Conservation (phyloP, 2,797 vertebrate genomes). For the Paratrypauchen microcephalus region DNA sequence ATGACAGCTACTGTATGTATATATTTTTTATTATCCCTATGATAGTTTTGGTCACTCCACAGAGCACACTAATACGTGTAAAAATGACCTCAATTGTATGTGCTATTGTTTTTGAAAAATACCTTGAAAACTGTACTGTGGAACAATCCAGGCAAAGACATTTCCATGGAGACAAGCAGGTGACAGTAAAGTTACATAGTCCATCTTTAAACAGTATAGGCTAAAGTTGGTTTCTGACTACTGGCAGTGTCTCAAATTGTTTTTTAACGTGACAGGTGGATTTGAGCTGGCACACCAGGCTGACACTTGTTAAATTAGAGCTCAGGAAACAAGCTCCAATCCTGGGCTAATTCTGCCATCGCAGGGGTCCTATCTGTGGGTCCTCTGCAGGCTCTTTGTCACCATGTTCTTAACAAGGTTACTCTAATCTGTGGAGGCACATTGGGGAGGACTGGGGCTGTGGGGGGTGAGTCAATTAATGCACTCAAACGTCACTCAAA, state of each 20-base stretch:
- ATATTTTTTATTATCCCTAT: no score
- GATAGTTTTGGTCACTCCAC: no score
- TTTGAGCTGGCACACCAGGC: conserved; percentile 29
- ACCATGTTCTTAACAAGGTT: conserved; percentile 32
- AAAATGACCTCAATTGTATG: no score
- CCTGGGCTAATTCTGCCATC: conserved; percentile 29
- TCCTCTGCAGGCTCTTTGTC: conserved; percentile 50
- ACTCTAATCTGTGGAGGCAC: conserved; percentile 23
- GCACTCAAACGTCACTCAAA: background rate
- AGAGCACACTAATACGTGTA: no score
- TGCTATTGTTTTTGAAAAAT: no score
- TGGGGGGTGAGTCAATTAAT: background rate
- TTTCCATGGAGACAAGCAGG: no score
- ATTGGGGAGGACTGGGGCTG: background rate
- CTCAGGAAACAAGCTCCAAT: conserved; percentile 36
- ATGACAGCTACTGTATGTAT: no score
- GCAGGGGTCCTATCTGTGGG: conserved; percentile 27
- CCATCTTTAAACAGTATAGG: no score
- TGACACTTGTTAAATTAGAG: conserved; percentile 3
- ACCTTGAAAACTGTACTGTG: no score
- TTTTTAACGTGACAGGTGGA: conserved; percentile 19
- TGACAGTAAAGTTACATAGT: no score
- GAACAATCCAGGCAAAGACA: no score
- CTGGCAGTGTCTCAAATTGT: background rate
- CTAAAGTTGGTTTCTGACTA: background rate